Conservation (phyloP, 2,113 vertebrate genomes). For the Dermatemys mawii region DNA sequence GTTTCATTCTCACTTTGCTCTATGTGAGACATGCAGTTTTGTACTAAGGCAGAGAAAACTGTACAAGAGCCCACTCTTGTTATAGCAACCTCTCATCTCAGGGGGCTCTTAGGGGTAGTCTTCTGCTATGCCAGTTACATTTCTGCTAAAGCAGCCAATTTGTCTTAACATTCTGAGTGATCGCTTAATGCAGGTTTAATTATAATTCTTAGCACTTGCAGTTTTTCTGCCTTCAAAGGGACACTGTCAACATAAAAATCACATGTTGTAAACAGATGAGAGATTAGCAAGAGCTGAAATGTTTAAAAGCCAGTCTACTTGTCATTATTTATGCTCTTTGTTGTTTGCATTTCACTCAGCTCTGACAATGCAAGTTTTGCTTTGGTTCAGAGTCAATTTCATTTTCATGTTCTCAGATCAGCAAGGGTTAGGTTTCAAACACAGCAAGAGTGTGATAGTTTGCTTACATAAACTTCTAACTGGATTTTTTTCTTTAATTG, state of each 20-base stretch:
- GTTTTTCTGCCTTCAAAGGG: neutral
- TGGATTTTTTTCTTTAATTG: neutral
- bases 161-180: neutral
- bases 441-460: neutral
- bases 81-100: neutral
- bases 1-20: neutral
- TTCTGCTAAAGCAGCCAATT: neutral
- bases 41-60: neutral
- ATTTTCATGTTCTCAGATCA: neutral
- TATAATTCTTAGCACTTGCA: neutral
- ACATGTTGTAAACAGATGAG: neutral
- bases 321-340: neutral
- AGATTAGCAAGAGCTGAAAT: neutral
- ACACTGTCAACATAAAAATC: neutral
- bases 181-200: neutral
- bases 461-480: neutral
- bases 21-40: rapidly evolving
- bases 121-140: neutral
- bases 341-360: conserved; percentile 21
- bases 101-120: neutral
- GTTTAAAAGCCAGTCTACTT: neutral
- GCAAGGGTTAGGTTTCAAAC: neutral
- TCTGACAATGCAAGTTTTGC: neutral
- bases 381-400: neutral
- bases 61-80: neutral